Conservation (phyloP, 2,888 invertebrate species). For the Acrobasis consociella region DNA sequence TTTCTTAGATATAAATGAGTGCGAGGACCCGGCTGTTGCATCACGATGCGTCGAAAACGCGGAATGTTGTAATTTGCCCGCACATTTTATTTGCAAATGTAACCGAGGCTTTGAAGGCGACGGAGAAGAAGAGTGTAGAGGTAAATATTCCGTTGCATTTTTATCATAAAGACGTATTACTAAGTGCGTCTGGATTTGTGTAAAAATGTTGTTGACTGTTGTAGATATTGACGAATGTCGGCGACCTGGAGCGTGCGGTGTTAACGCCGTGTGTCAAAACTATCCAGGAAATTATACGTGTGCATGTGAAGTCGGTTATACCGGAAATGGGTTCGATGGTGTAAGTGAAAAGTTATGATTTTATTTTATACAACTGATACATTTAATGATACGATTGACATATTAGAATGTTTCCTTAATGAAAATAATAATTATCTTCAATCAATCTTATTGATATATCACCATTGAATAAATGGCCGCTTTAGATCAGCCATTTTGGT, state of each 20-base stretch:
- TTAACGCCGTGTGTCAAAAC: constrained; percentile 91
- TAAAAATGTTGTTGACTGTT: constrained; percentile 35
- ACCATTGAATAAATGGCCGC: too few relatives aligned
- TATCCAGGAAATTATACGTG: constrained; percentile 94
- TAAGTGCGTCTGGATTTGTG: neutral
- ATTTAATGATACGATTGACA: neutral
- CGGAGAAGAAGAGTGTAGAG: constrained; percentile 93
- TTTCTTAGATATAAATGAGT: constrained; percentile 90
- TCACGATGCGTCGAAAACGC: constrained; percentile 94
- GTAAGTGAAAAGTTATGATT: constrained; percentile 51
- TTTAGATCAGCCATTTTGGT: too few relatives aligned
- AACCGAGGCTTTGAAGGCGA: constrained; percentile 95
- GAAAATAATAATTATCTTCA: too few relatives aligned
- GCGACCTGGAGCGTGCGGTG: constrained; percentile 91
- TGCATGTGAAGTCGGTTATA: constrained; percentile 90
- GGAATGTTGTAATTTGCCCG: constrained; percentile 96
- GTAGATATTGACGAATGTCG: constrained; percentile 94
- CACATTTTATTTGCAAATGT: constrained; percentile 97
- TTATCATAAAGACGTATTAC: too few relatives aligned
- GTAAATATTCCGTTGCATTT: constrained; percentile 60
- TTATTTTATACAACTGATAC: neutral
- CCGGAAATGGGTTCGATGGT: constrained; percentile 88
- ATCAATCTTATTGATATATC: too few relatives aligned
- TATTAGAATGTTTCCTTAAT: too few relatives aligned
- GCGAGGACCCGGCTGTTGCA: constrained; percentile 92